These are phyloP conservation scores for Liposcelis brunnea DNA, from an alignment of 2,888 invertebrate species.

Conservation along the genomic window DNA sequence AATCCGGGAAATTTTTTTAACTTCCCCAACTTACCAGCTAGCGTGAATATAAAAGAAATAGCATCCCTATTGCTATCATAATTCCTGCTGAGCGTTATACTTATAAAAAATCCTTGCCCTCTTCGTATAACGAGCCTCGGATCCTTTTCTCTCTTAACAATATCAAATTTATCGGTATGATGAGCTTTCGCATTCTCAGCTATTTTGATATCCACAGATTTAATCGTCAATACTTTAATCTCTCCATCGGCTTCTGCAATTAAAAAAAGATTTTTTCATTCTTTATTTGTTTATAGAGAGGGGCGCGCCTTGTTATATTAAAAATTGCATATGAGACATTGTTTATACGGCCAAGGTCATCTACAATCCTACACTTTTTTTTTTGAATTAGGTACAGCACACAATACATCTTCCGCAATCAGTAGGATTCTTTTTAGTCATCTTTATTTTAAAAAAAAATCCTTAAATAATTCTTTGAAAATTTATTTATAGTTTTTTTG, in stretches of 20 bases:
- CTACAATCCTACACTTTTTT: too few relatives aligned
- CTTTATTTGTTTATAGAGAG: constrained; percentile 10
- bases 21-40: constrained; percentile 40
- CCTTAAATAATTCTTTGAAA: not conserved
- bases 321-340: constrained; percentile 6
- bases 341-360: not conserved
- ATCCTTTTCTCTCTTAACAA: constrained; percentile 41
- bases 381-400: not conserved
- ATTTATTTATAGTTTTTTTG: not conserved
- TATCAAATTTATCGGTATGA: constrained; percentile 58
- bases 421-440: not conserved
- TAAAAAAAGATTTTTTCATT: constrained; percentile 9
- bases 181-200: constrained; percentile 58
- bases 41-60: constrained; percentile 66
- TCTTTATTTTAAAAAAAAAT: not conserved
- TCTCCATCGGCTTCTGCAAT: constrained; percentile 18
- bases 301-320: too few relatives aligned
- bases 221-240: constrained; percentile 42
- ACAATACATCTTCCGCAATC: not conserved
- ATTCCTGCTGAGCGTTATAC: constrained; percentile 53
- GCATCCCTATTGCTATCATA: constrained; percentile 59
- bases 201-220: constrained; percentile 54
- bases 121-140: constrained; percentile 60
- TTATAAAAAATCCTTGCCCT: constrained; percentile 62
- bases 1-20: constrained; percentile 2